Percentiles rank a stretch among this genome's conserved stretches.
Evolutionary conservation across 2,888 invertebrate species (phyloP).

Genomic region (Lacanobia wlatinum): DNA sequence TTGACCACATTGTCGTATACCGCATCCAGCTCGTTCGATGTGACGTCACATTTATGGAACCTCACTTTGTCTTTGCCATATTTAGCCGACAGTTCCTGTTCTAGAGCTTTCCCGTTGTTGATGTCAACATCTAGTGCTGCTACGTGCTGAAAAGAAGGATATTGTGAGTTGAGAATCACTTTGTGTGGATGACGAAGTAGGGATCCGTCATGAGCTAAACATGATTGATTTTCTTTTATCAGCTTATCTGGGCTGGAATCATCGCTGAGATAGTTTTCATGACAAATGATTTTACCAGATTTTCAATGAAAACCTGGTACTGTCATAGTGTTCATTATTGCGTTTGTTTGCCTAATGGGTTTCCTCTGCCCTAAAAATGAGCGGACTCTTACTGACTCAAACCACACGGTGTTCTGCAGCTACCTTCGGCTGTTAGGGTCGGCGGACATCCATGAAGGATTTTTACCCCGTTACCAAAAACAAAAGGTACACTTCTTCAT

Average conservation of each 20-base stretch:
- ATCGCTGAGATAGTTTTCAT: background rate
- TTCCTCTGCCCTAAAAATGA: too few relatives aligned
- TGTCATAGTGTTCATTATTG: background rate
- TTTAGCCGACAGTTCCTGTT: slow-evolving; percentile 69
- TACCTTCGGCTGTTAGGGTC: background rate
- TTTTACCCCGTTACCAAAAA: too few relatives aligned
- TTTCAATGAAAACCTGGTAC: background rate
- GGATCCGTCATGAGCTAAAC: background rate
- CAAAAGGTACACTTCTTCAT: background rate
- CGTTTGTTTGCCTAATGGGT: too few relatives aligned
- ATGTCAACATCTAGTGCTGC: slow-evolving; percentile 75
- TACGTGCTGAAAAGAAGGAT: slow-evolving; percentile 72
- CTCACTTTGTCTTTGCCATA: slow-evolving; percentile 70
- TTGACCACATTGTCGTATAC: slow-evolving; percentile 72
- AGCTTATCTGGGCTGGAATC: background rate
- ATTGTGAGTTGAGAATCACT: background rate
- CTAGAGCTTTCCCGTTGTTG: slow-evolving; percentile 68
- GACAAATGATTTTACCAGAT: background rate
- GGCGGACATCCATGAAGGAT: too few relatives aligned
- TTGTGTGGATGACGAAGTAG: background rate
- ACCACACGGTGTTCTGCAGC: background rate
- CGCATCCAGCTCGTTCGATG: slow-evolving; percentile 70
- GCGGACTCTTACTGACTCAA: background rate
- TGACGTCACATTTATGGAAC: slow-evolving; percentile 79
- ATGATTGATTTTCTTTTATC: background rate